Conservation (phyloP, 1,140 invertebrate species). For the Calliphora vicina region DNA sequence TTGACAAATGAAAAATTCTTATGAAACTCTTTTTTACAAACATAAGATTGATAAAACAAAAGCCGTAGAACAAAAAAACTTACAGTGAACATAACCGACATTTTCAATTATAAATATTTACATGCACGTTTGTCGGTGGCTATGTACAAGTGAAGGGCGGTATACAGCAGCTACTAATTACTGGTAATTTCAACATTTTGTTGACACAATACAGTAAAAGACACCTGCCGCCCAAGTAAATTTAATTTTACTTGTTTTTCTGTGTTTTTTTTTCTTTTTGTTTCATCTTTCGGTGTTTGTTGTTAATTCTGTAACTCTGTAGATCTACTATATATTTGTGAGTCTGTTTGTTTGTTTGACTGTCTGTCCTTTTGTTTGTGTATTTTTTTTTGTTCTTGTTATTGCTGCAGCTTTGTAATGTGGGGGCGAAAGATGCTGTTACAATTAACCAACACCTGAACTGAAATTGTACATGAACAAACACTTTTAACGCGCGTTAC, state of each 20-base stretch:
- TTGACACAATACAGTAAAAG: constrained; percentile 32
- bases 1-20: neutral
- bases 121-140: neutral
- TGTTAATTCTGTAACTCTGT: neutral
- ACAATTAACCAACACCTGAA: constrained; percentile 29
- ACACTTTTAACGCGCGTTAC: constrained; percentile 5
- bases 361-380: too few relatives aligned
- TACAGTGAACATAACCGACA: neutral
- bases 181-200: constrained; percentile 31
- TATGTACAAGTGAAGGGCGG: constrained; percentile 7
- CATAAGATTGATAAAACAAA: neutral
- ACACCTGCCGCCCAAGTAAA: constrained; percentile 34
- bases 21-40: constrained; percentile 4
- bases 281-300: neutral
- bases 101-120: constrained; percentile 34
- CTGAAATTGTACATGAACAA: constrained; percentile 1
- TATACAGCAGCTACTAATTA: constrained; percentile 19
- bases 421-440: constrained; percentile 24
- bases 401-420: neutral
- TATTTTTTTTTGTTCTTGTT: neutral
- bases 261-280: neutral
- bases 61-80: neutral
- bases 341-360: neutral
- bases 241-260: constrained; percentile 28
- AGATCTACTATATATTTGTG: neutral